Evolutionary conservation across 2,113 vertebrate species (phyloP).

Genomic region (Gnathonemus echidnorhynchus): DNA sequence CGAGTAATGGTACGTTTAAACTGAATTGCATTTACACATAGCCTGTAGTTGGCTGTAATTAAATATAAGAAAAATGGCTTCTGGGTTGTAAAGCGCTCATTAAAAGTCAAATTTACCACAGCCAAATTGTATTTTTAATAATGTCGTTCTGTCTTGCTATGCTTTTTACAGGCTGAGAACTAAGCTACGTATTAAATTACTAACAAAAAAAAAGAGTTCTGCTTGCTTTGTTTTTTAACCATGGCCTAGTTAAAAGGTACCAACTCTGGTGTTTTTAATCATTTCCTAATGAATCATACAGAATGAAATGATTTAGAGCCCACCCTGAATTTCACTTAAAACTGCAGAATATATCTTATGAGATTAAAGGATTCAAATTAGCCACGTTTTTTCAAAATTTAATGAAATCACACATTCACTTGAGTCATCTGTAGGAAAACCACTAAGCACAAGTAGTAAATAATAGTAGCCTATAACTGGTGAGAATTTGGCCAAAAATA

Average conservation of each 20-base stretch:
- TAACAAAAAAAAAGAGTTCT: not conserved
- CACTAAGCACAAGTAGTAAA: not conserved
- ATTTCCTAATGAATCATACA: not conserved
- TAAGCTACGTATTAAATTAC: not conserved
- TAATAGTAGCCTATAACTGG: not conserved
- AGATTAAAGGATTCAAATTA: not conserved
- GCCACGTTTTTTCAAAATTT: not conserved
- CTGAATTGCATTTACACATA: not conserved
- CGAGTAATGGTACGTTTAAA: not conserved
- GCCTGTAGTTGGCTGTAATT: not conserved
- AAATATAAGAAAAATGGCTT: not conserved
- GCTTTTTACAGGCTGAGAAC: not conserved
- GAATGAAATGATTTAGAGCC: not conserved
- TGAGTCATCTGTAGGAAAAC: not conserved
- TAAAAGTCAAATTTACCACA: not conserved
- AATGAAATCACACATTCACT: not conserved
- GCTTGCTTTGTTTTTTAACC: not conserved
- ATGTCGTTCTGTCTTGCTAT: not conserved
- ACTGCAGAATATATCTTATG: not conserved
- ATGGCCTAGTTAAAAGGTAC: not conserved
- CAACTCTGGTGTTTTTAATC: not conserved
- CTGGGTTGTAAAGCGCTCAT: not conserved
- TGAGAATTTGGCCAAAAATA: not conserved
- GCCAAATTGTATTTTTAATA: not conserved
- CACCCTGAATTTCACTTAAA: not conserved